Evolutionary conservation across 1,140 invertebrate genomes (phyloP).

Genomic region (Drosophila ananassae): DNA sequence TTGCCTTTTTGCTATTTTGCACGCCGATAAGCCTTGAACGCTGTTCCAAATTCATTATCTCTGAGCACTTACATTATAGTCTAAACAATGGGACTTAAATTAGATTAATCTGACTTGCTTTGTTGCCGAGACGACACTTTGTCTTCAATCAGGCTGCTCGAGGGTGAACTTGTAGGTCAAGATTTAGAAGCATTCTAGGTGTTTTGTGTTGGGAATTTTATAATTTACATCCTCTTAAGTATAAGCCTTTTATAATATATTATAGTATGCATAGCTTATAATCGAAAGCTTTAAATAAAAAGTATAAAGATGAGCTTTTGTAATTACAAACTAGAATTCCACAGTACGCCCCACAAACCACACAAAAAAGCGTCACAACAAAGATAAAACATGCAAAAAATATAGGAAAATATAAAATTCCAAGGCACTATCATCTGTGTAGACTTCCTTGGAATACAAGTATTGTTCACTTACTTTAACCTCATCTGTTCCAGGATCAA

Average conservation of each 20-base stretch:
- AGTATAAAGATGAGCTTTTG: not conserved
- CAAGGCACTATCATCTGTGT: not conserved
- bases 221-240: not conserved
- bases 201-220: not conserved
- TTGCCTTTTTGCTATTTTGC: conserved; percentile 2
- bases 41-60: conserved; percentile 44
- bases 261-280: too few species aligned
- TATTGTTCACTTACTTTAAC: conserved; percentile 62
- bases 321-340: not conserved
- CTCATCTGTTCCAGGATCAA: conserved; percentile 66
- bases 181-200: not conserved
- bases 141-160: conserved; percentile 10
- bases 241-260: too few species aligned
- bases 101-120: not conserved
- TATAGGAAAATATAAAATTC: not conserved
- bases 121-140: conserved; percentile 17
- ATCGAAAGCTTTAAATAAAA: too few species aligned
- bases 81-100: conserved; percentile 49
- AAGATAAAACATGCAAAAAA: conserved; percentile 21
- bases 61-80: not conserved
- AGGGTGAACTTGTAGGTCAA: conserved; percentile 21
- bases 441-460: not conserved
- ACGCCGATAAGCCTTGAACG: conserved; percentile 11
- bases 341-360: conserved; percentile 19
- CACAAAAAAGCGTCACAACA: not conserved